A percentile compares a stretch with the other conserved stretches of the same genome.
Conservation (phyloP, 2,888 invertebrate genomes). For the Opisthograptis luteolata region DNA sequence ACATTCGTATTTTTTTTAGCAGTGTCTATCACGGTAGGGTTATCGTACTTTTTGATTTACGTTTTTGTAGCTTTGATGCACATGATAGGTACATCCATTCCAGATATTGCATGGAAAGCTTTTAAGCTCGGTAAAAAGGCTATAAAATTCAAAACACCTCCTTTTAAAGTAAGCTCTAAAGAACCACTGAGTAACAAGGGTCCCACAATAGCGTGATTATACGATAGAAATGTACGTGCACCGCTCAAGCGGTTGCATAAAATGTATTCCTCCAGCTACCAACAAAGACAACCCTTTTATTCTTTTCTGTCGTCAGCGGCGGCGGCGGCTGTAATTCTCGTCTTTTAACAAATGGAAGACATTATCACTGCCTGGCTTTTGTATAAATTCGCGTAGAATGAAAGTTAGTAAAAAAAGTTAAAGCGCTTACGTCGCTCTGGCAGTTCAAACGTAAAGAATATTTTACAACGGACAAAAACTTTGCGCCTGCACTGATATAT, state of each 20-base stretch:
- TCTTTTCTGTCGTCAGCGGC: conserved; percentile 71
- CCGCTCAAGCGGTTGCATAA: conserved; percentile 62
- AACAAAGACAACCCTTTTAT: conserved; percentile 75
- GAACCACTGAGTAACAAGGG: conserved; percentile 48
- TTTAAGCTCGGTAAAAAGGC: conserved; percentile 39
- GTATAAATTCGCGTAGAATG: conserved; percentile 77
- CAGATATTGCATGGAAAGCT: conserved; percentile 32
- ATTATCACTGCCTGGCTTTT: conserved; percentile 78
- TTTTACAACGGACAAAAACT: conserved; percentile 58
- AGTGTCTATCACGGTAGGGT: conserved; percentile 7
- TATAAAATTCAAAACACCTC: conserved; percentile 43
- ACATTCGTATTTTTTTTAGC: conserved; percentile 9
- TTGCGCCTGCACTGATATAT: conserved; percentile 46
- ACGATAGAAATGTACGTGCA: conserved; percentile 56
- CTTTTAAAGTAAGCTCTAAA: conserved; percentile 42
- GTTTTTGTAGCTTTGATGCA: conserved; percentile 11
- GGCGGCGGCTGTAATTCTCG: conserved; percentile 70
- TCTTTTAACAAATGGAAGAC: conserved; percentile 80
- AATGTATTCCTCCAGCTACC: conserved; percentile 69
- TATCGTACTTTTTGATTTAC: conserved; percentile 7
- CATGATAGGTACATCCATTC: conserved; percentile 21
- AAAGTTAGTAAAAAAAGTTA: conserved; percentile 71
- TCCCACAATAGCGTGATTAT: conserved; percentile 61
- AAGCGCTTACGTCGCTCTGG: conserved; percentile 65
- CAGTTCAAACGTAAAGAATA: conserved; percentile 67